These are phyloP conservation scores for Piscicola geometra DNA, from an alignment of 2,888 invertebrate genomes.

Conservation along the genomic window DNA sequence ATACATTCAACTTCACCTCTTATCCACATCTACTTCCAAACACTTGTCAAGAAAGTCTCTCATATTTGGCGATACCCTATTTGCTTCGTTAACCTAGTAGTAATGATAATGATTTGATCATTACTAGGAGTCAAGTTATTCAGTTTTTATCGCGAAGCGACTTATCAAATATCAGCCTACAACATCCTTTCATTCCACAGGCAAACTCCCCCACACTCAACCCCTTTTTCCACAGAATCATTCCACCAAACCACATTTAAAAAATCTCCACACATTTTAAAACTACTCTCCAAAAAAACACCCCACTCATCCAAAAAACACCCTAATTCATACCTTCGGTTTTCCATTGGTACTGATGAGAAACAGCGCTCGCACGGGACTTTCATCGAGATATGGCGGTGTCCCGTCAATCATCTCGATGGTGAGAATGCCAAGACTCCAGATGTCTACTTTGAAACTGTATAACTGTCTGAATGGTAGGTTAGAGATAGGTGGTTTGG, in stretches of 20 bases:
- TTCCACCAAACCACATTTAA: too few species aligned
- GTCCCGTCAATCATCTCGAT: conserved; percentile 99
- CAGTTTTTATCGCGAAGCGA: too few species aligned
- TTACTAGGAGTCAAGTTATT: too few species aligned
- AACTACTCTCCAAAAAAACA: too few species aligned
- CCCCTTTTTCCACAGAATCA: too few species aligned
- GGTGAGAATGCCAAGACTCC: conserved; percentile 98
- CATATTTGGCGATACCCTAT: conserved; percentile 87
- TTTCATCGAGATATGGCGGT: conserved; percentile 97
- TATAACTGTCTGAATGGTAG: conserved; percentile 74
- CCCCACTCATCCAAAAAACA: too few species aligned
- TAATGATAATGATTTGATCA: too few species aligned
- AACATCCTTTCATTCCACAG: too few species aligned
- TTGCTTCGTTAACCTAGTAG: conserved; percentile 74
- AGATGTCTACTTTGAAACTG: conserved; percentile 94
- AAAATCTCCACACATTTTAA: too few species aligned
- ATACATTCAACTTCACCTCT: conserved; percentile 53
- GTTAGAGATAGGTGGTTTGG: background rate
- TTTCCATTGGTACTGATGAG: conserved; percentile 98
- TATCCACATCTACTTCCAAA: conserved; percentile 62
- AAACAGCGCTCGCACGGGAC: conserved; percentile 83
- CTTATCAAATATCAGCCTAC: too few species aligned
- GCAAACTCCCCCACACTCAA: too few species aligned
- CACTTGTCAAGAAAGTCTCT: conserved; percentile 72
- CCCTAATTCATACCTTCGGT: conserved; percentile 73